phyloP scores from a whole-genome alignment of 2,888 invertebrate genomes.

The Melanophora roralis region DNA sequence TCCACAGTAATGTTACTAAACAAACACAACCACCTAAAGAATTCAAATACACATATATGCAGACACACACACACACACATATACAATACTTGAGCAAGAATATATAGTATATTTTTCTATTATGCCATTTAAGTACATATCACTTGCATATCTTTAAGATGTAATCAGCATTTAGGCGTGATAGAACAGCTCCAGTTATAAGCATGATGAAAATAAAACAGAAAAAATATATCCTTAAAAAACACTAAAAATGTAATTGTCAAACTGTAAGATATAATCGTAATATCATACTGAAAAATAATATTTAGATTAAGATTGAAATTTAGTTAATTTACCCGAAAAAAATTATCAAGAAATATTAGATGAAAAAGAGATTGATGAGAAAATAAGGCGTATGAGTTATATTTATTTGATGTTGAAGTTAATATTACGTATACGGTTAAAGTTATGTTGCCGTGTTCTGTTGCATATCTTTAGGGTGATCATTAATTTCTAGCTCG shows the following conservation, averaged over 20 bases:
- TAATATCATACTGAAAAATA: constrained; percentile 33
- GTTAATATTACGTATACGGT: too few relatives aligned
- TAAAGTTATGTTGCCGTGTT: too few relatives aligned
- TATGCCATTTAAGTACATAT: constrained; percentile 52
- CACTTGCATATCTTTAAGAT: constrained; percentile 62
- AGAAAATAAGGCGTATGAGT: not conserved
- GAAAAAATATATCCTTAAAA: not conserved
- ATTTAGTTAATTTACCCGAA: constrained; percentile 41
- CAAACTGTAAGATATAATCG: not conserved
- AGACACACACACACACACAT: not conserved
- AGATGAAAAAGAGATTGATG: not conserved
- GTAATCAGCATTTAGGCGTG: constrained; percentile 61
- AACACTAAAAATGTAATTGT: constrained; percentile 26
- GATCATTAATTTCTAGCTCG: too few relatives aligned
- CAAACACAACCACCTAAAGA: not conserved
- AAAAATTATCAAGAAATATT: not conserved
- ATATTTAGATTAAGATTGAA: constrained; percentile 15
- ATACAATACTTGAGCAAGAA: too few relatives aligned
- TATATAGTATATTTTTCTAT: not conserved
- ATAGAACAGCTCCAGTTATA: constrained; percentile 60
- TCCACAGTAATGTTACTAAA: constrained; percentile 43
- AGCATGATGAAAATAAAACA: not conserved
- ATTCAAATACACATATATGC: not conserved
- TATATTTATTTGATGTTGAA: too few relatives aligned
- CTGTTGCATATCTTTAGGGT: too few relatives aligned